Percentiles rank a stretch among this genome's conserved stretches.
Evolutionary conservation across 2,888 invertebrate genomes (phyloP).

Genomic region (Rhagium mordax): DNA sequence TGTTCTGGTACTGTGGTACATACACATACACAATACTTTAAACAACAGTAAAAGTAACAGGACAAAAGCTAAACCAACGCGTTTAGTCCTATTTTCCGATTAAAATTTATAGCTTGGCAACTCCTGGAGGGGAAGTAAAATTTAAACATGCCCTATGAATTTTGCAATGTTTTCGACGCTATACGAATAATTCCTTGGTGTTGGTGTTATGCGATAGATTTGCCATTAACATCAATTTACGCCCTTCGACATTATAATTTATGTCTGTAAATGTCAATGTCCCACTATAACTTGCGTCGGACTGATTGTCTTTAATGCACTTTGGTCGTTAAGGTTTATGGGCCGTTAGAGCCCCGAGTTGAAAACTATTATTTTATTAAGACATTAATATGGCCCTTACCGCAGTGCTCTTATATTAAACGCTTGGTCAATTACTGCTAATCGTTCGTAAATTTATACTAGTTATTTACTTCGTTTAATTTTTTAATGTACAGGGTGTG

Average conservation of each 20-base stretch:
- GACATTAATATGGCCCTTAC: constrained; percentile 8
- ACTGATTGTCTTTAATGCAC: constrained; percentile 30
- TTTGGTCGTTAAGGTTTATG: constrained; percentile 33
- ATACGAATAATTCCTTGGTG: not conserved
- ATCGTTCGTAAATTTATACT: not conserved
- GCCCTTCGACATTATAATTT: constrained; percentile 14
- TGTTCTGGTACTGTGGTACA: too few relatives aligned
- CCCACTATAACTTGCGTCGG: constrained; percentile 6
- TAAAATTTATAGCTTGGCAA: not conserved
- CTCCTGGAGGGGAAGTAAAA: not conserved
- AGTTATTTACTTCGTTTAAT: not conserved
- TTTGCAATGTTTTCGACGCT: not conserved
- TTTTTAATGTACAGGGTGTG: not conserved
- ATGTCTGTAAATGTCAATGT: constrained; percentile 24
- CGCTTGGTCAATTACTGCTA: not conserved
- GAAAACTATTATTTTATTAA: constrained; percentile 19
- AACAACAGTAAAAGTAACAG: too few relatives aligned
- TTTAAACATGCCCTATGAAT: not conserved
- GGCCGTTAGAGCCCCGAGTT: constrained; percentile 18
- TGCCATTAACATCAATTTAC: constrained; percentile 21
- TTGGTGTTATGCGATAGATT: not conserved
- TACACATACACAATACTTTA: too few relatives aligned
- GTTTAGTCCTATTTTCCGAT: too few relatives aligned
- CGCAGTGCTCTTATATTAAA: too few relatives aligned
- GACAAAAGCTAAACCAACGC: too few relatives aligned